Conservation (phyloP, 1,140 invertebrate species). For the Steinernema feltiae region DNA sequence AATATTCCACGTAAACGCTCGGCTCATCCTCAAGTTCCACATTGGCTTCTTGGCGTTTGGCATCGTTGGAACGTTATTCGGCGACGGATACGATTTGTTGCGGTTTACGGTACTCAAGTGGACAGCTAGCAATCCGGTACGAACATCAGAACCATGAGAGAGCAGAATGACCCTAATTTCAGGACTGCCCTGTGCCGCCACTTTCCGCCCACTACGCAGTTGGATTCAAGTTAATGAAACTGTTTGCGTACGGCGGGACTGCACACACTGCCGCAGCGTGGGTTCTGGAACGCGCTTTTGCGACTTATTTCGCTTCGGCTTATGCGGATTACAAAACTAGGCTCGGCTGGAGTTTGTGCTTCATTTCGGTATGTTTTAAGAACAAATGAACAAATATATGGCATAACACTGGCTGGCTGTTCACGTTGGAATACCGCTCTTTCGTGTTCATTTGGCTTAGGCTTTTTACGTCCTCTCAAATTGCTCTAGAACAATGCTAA, state of each 20-base stretch:
- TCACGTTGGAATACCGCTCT: no score
- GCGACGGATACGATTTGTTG: not conserved
- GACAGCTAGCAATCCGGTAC: no score
- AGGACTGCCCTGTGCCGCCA: not conserved
- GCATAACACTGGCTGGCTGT: no score
- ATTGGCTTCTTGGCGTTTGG: not conserved
- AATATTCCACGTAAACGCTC: not conserved
- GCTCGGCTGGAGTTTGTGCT: not conserved
- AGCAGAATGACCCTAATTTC: no score
- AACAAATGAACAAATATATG: no score
- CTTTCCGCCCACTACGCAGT: not conserved
- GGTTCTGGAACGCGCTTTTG: not conserved
- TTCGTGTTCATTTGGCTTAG: no score
- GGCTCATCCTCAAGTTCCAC: not conserved
- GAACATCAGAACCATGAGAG: no score
- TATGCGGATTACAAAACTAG: not conserved
- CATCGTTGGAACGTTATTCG: not conserved
- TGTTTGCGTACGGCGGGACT: not conserved
- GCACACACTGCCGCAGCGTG: not conserved
- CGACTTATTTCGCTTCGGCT: not conserved
- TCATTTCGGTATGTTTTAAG: not conserved
- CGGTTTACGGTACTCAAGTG: not conserved
- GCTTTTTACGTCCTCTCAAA: no score
- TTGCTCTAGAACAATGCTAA: no score
- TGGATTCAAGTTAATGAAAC: not conserved